A percentile compares a stretch with the other conserved stretches of the same genome.
Evolutionary conservation across 2,113 vertebrate genomes (phyloP).

Genomic region (Labrus mixtus): DNA sequence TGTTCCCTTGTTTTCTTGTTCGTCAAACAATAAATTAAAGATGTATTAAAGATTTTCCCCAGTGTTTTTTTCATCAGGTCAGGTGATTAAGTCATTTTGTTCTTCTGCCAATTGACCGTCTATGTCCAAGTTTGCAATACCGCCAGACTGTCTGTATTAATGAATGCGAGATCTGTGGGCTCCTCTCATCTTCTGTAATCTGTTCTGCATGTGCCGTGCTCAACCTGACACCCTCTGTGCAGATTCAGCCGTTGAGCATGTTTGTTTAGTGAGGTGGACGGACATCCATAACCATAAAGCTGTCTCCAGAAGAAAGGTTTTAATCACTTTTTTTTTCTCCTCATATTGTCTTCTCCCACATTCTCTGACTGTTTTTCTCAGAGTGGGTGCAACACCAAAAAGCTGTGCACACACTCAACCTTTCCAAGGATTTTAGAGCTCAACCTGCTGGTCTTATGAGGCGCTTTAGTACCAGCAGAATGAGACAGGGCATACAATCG

Average conservation of each 20-base stretch:
- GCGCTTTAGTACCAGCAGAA: slow-evolving; percentile 19
- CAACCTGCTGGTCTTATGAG: slow-evolving; percentile 6
- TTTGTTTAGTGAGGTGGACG: slow-evolving; percentile 62
- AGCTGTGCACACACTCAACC: slow-evolving; percentile 12
- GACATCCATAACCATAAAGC: slow-evolving; percentile 70
- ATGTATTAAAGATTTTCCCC: slow-evolving; percentile 24
- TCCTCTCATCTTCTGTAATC: slow-evolving; percentile 65
- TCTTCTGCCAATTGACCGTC: slow-evolving; percentile 63
- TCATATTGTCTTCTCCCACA: slow-evolving; percentile 46
- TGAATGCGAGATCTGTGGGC: slow-evolving; percentile 36
- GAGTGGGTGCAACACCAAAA: not conserved
- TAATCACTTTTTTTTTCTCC: slow-evolving; percentile 39
- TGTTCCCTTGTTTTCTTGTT: slow-evolving; percentile 13
- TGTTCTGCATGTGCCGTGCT: slow-evolving; percentile 40
- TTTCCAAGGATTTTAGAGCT: slow-evolving; percentile 8
- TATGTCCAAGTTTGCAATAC: slow-evolving; percentile 17
- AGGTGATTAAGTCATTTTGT: slow-evolving; percentile 59
- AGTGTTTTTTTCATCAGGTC: slow-evolving; percentile 65
- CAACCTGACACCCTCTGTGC: slow-evolving; percentile 43
- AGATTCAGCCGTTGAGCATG: slow-evolving; percentile 55
- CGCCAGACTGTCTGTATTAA: slow-evolving; percentile 47
- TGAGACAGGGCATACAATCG: not conserved
- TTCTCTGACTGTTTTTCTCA: slow-evolving; percentile 21
- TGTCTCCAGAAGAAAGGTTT: slow-evolving; percentile 54
- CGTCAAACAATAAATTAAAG: slow-evolving; percentile 44